phyloP scores from a whole-genome alignment of 2,113 vertebrate species.

The Leucoraja erinaceus region DNA sequence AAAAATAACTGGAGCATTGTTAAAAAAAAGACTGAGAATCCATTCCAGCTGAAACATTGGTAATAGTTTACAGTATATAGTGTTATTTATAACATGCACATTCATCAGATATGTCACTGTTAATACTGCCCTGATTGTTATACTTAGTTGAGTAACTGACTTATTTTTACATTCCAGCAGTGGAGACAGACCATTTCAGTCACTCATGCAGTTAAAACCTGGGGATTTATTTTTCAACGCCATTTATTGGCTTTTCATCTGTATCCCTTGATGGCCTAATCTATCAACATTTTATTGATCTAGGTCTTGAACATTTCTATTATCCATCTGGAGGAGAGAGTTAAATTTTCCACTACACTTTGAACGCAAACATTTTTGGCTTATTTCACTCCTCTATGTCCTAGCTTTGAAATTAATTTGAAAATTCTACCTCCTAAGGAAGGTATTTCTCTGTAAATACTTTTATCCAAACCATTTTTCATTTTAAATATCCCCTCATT shows the following conservation, averaged over 20 bases:
- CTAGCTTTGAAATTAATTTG: not conserved
- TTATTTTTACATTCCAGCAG: not conserved
- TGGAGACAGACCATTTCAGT: not conserved
- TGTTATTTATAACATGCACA: not conserved
- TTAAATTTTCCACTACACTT: not conserved
- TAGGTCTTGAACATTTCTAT: not conserved
- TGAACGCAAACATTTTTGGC: not conserved
- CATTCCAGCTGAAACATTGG: not conserved
- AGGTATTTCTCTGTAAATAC: not conserved
- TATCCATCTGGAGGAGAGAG: not conserved
- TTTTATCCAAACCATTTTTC: not conserved
- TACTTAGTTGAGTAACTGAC: not conserved
- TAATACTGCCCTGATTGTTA: not conserved
- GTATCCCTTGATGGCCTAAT: not conserved
- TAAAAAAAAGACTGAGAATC: not conserved
- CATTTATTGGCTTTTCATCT: not conserved
- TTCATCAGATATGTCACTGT: constrained; percentile 16
- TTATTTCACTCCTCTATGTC: not conserved
- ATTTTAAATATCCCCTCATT: not conserved
- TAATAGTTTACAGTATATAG: not conserved
- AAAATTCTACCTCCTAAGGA: not conserved
- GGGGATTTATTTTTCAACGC: not conserved
- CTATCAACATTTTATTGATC: not conserved
- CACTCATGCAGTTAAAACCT: not conserved
- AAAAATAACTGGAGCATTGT: not conserved